These are phyloP conservation scores for Eurosta solidaginis DNA, from an alignment of 1,140 invertebrate genomes.

Conservation along the genomic window DNA sequence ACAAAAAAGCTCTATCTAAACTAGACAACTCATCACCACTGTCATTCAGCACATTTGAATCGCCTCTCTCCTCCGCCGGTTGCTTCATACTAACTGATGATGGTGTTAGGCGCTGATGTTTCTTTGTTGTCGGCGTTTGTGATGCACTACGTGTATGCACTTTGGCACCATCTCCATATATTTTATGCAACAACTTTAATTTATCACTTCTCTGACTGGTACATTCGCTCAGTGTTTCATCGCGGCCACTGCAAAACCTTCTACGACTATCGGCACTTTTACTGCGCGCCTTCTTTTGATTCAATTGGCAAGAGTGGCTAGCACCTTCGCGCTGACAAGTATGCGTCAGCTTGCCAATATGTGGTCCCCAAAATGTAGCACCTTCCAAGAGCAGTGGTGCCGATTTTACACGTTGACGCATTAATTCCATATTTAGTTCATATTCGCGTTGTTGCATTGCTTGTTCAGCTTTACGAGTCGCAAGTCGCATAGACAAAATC, in stretches of 20 bases:
- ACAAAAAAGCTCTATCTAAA: constrained; percentile 53
- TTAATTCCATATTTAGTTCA: constrained; percentile 56
- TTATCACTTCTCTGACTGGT: constrained; percentile 25
- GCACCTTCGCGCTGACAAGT: constrained; percentile 46
- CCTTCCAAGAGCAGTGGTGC: constrained; percentile 56
- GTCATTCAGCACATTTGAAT: constrained; percentile 35
- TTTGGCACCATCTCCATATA: constrained; percentile 45
- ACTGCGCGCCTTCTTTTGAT: constrained; percentile 36
- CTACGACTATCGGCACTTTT: constrained; percentile 36
- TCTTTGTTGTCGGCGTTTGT: constrained; percentile 30
- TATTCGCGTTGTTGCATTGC: constrained; percentile 53
- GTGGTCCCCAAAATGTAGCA: constrained; percentile 52
- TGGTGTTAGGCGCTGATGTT: no score
- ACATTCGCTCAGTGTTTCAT: not conserved
- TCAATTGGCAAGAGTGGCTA: constrained; percentile 46
- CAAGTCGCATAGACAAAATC: constrained; percentile 49
- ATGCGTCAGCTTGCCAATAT: constrained; percentile 53
- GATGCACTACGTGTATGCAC: constrained; percentile 46
- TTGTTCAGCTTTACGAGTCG: constrained; percentile 57
- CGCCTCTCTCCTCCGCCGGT: not conserved
- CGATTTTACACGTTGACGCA: constrained; percentile 55
- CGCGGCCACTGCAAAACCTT: not conserved
- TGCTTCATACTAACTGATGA: not conserved
- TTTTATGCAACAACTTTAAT: constrained; percentile 44
- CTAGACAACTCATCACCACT: constrained; percentile 56